Evolutionary conservation across 1,140 invertebrate species (phyloP).

Genomic region (Vanessa tameamea): DNA sequence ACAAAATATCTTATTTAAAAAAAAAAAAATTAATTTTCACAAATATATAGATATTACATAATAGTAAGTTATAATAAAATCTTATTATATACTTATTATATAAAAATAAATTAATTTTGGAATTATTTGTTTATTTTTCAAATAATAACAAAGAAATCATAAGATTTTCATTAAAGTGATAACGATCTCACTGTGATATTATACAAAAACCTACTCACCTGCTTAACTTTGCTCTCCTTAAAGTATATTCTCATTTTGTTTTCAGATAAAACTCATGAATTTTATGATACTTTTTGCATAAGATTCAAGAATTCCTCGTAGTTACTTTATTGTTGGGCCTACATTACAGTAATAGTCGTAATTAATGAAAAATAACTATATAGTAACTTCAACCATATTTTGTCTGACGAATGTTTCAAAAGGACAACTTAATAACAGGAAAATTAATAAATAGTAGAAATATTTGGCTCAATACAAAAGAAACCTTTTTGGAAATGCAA

Average conservation of each 20-base stretch:
- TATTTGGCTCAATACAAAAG: no score
- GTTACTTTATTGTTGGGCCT: neutral
- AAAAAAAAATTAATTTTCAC: neutral
- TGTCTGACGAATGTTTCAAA: no score
- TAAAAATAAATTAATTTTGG: no score
- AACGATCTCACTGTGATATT: no score
- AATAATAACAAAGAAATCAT: no score
- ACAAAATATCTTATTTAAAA: constrained; percentile 8
- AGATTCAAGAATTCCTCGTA: constrained; percentile 56
- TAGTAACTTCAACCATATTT: neutral
- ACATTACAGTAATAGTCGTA: neutral
- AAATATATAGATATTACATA: neutral
- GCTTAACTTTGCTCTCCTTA: constrained; percentile 68
- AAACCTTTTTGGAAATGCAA: neutral
- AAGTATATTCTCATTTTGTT: constrained; percentile 70
- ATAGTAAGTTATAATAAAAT: neutral
- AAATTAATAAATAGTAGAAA: no score
- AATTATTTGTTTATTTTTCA: no score
- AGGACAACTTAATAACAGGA: no score
- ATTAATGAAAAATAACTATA: neutral
- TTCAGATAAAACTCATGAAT: constrained; percentile 56
- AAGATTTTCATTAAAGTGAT: no score
- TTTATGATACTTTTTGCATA: constrained; percentile 68
- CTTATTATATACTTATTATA: neutral
- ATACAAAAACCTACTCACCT: constrained; percentile 54